Evolutionary conservation across 2,888 invertebrate species (phyloP).

Genomic region (Parasteatoda lunata): DNA sequence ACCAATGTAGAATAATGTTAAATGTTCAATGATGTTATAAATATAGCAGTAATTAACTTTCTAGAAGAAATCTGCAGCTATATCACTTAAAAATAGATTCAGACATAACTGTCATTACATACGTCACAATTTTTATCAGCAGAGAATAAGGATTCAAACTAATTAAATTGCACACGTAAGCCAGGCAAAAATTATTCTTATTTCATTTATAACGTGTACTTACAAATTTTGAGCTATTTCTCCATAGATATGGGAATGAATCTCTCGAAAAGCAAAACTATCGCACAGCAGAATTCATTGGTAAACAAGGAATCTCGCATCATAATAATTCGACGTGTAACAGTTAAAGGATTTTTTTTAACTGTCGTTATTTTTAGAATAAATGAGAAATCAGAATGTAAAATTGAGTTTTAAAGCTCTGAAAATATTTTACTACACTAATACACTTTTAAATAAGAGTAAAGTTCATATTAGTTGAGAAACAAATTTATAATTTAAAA

Average conservation of each 20-base stretch:
- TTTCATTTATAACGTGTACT: background rate
- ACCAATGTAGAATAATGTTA: no score
- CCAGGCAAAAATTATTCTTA: no score
- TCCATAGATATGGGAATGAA: conserved; percentile 19
- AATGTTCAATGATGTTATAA: no score
- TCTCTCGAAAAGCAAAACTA: conserved; percentile 18
- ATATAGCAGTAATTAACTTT: no score
- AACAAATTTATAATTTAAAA: no score
- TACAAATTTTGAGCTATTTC: conserved; percentile 27
- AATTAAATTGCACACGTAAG: no score
- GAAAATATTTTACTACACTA: background rate
- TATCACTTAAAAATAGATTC: no score
- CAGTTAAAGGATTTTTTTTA: conserved; percentile 44
- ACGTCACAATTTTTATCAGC: no score
- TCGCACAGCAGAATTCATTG: conserved; percentile 28
- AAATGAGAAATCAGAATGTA: background rate
- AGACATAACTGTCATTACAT: no score
- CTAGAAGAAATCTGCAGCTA: no score
- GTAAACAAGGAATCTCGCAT: conserved; percentile 57
- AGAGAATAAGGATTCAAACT: no score
- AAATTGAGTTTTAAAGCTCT: background rate
- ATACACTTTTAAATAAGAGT: background rate
- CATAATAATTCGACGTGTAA: conserved; percentile 54
- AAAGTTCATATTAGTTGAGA: background rate
- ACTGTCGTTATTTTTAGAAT: conserved; percentile 6